Base-by-base conservation (phyloP, 1,140 invertebrate species). In the Bombus waltoni region DNA sequence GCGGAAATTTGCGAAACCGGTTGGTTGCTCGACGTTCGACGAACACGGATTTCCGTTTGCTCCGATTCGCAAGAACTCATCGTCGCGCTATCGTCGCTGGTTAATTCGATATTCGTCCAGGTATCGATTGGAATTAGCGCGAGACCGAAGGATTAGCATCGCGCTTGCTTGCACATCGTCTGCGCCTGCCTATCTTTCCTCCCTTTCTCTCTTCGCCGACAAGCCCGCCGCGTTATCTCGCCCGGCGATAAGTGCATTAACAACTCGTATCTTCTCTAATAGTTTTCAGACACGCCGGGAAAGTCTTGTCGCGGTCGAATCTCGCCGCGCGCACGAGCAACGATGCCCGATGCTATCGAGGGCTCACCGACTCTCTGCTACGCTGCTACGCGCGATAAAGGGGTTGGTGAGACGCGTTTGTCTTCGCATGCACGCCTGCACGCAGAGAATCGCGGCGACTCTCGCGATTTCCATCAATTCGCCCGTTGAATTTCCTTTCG, bases 181-280 rank as follows among this genome's bases (percentile, higher is more conserved):
- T 44, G n/a, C 44, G 44, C 42, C 22, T 53, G 22, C 42, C 44
- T 25, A 25, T 44, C 66, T 84, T 65, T 79, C 87, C 74, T 83
- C 80, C 66, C 70, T 59, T 57, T n/a, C 66, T 68, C 72, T 59
- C 62, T 66, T 71, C 47, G 62, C 22, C 68, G 75, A 42, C 66
- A 57, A 76, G 75, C 47, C n/a, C 72, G 73, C 59, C 83, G 84
- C 81, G 87, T 91, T 90, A 90, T 90, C 87, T 88, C 89, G 78
- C 75, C 75, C 74, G 57, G 82, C 87, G 87, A 87, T 89, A 91
- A 91, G 79, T 89, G 80, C 87, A 89, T 91, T 87, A 91, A 89
- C 89, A 86, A 91, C 89, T 87, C 87, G 89, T 89, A 87, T 89
- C 90, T 91, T 91, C 85, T 83, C 82, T 91, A 89, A 91, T 83